Percentiles rank a stretch among this genome's conserved stretches.
These are phyloP conservation scores for Mastacembelus armatus DNA, from an alignment of 2,797 vertebrate species.

Conservation along the genomic window DNA sequence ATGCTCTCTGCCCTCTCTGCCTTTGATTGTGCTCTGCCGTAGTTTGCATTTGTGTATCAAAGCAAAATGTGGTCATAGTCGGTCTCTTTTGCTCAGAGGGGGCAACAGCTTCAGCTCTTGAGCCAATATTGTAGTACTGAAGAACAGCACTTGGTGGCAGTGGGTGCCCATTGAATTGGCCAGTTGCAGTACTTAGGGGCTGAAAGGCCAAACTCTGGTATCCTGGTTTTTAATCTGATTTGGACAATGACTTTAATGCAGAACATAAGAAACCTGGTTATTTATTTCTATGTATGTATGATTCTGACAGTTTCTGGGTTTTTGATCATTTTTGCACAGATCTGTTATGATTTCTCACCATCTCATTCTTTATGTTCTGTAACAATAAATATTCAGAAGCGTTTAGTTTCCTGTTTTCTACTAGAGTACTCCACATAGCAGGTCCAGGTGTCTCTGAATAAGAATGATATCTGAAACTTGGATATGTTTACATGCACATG, in stretches of 20 bases:
- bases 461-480: not conserved
- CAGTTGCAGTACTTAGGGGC: slow-evolving; percentile 32
- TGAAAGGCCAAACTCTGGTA: slow-evolving; percentile 39
- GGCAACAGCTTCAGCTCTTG: slow-evolving; percentile 45
- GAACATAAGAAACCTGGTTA: not conserved
- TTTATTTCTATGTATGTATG: not conserved
- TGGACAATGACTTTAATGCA: not conserved
- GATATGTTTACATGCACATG: not conserved
- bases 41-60: slow-evolving; percentile 28
- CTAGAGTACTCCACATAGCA: not conserved
- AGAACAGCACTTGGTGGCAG: slow-evolving; percentile 82
- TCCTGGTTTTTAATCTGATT: not conserved
- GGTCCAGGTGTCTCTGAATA: not conserved
- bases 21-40: slow-evolving; percentile 26
- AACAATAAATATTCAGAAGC: not conserved
- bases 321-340: not conserved
- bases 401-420: not conserved
- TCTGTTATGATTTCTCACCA: not conserved
- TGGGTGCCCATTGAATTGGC: slow-evolving; percentile 69
- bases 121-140: slow-evolving; percentile 60
- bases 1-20: slow-evolving; percentile 24
- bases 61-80: slow-evolving; percentile 39
- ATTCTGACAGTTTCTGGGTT: not conserved
- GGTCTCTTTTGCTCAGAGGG: slow-evolving; percentile 26
- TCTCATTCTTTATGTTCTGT: not conserved